Base-by-base conservation (phyloP, 2,888 invertebrate genomes). In the Leptopterna dolabrata region DNA sequence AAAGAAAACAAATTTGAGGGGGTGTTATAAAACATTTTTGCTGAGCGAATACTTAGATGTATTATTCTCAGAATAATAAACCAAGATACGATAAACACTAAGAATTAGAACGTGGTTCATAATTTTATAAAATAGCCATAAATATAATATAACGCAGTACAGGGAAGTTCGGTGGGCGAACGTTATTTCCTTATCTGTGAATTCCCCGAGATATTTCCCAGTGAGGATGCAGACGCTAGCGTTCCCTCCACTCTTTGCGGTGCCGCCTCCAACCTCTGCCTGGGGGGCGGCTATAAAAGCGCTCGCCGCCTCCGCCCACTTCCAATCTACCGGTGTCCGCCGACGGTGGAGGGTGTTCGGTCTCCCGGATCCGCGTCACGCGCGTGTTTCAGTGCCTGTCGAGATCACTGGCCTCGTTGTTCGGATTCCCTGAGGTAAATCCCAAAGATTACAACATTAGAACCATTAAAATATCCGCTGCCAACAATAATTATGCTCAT, bases 301-400 rank as follows among this genome's bases (percentile, higher is more conserved):
- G 29, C 9, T 11, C 16, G 76, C 76, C 76, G 76, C 76, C 76
- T 36, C 76, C 76, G 76, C 76, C 76, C 76, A 36, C 76, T 36
- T 29, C 76, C 76, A 76, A 76, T 76, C 76, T 30, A 16, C 76
- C 76, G 76, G 76, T 76, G 13, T 16, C 36, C 76, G 76, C 76
- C 36, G n/a, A n/a, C 29, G 29, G 76, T 76, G 76, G 30, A 29
- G 36, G 36, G 76, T 13, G 76, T 76, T 30, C 76, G 13, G 4
- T 6, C 16, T 6, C n/a, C 70, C 6, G 2, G 6, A 1, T 29
- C 47, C 70, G 27, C 70, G 70, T 70, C 13, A 9, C 70, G 70
- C 70, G 70, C 70, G 70, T 29, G 70, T 70, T 27, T 70, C 70
- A 19, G 70, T 70, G 70, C 13, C 19, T 16, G 47, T 16, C 36